Evolutionary conservation across 2,888 invertebrate genomes (phyloP).

Genomic region (Pantelozetes paolii): DNA sequence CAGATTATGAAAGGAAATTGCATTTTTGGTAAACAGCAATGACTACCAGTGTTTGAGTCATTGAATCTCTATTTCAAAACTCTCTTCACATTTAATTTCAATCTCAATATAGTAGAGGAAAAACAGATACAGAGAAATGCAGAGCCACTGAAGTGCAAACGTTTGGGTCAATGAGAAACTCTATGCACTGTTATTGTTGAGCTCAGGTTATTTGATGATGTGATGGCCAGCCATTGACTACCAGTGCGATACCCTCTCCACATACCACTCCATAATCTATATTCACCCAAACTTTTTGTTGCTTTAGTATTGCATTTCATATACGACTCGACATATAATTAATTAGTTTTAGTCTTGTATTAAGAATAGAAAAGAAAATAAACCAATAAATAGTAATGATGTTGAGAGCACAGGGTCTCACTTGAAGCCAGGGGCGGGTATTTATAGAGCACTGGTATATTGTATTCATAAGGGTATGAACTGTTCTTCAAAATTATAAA

Average conservation of each 20-base stretch:
- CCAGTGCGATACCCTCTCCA: neutral
- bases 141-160: neutral
- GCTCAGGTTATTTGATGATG: neutral
- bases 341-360: neutral
- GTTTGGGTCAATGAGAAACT: neutral
- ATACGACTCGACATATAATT: constrained; percentile 7
- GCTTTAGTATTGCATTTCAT: constrained; percentile 7
- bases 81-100: neutral
- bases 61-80: neutral
- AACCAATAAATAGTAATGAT: neutral
- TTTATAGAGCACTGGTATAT: too few species aligned
- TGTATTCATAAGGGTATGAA: too few species aligned
- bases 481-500: too few species aligned
- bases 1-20: constrained; percentile 16
- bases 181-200: neutral
- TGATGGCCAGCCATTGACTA: neutral
- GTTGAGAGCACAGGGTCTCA: neutral
- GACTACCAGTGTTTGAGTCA: constrained; percentile 2
- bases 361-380: neutral
- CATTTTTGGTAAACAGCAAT: neutral
- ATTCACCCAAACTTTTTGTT: constrained; percentile 1
- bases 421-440: too few species aligned
- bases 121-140: neutral
- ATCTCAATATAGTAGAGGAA: too few species aligned
- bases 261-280: constrained; percentile 1